Base-by-base conservation (phyloP, 2,797 vertebrate genomes). In the Nyctibius grandis region DNA sequence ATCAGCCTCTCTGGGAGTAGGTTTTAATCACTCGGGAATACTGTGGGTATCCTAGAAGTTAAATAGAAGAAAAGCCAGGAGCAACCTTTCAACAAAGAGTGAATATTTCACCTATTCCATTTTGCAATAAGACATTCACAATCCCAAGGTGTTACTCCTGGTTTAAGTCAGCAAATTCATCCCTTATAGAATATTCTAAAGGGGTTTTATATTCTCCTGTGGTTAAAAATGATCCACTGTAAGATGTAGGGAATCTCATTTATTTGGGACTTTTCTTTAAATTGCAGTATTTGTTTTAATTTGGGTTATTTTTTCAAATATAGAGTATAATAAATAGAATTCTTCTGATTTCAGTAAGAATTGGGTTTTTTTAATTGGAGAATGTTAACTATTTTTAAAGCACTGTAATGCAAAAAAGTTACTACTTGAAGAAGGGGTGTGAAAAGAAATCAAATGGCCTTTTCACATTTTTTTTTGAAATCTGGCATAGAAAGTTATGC, bases 11-110 rank as follows among this genome's bases (percentile, higher is more conserved):
- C 72, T 53, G 15, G 45, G 38, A 60, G 59, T 5, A 29, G 72
- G 2, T 67, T 82, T 79, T 20, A 47, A 42, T 65, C 64, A 15
- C 53, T 81, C 4, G 0, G 16, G 34, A 6, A 1, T 13, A 2
- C n/a, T 38, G 11, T 3, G 2, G 2, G 4, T 23, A 28, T 64
- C 42, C n/a, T 8, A 2, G 0, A 7, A 69, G 20, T 20, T 18
- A 25, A 29, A 3, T 0, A 38, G 45, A 13, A 68, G 76, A 48
- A 83, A n/a, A 2, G 29, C 3, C 48, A 47, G 53, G n/a, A 31
- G 11, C 10, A 11, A 28, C 17, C 48, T 83, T 33, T 34, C 38
- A 44, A 10, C 25, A 9, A 19, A 60, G 14, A 40, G 16, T 9
- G 29, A 83, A 11, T 45, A 28, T 70, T 91, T 88, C 11, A 26